Evolutionary conservation across 1,140 invertebrate species (phyloP).

Genomic region (Araneus ventricosus): DNA sequence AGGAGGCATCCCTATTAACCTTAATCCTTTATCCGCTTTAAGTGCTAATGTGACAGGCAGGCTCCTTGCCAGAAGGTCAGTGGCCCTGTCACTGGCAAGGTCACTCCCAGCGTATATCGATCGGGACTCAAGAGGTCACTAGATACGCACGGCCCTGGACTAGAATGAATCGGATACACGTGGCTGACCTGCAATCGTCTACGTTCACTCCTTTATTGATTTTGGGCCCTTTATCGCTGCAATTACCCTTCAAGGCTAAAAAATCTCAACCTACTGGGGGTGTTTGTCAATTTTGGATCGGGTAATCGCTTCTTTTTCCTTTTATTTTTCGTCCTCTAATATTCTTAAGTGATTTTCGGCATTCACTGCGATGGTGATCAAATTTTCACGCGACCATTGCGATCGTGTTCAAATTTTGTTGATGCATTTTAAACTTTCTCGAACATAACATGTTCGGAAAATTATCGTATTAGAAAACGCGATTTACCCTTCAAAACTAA

Average conservation of each 20-base stretch:
- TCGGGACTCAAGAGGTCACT: constrained; percentile 52
- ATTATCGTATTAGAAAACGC: too few relatives aligned
- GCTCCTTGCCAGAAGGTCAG: constrained; percentile 40
- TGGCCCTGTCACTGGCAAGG: constrained; percentile 38
- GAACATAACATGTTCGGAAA: too few relatives aligned
- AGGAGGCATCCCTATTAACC: too few relatives aligned
- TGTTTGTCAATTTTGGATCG: too few relatives aligned
- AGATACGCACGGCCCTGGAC: constrained; percentile 46
- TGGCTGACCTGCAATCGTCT: constrained; percentile 43
- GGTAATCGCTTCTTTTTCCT: not conserved
- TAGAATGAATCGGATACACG: constrained; percentile 40
- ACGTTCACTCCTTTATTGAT: not conserved
- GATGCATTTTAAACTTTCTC: too few relatives aligned
- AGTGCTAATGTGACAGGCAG: not conserved
- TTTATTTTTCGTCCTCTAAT: too few relatives aligned
- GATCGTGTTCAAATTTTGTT: too few relatives aligned
- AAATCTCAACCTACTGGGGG: not conserved
- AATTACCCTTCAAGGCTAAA: not conserved
- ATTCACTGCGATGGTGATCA: too few relatives aligned
- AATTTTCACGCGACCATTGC: too few relatives aligned
- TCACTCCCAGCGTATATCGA: constrained; percentile 56
- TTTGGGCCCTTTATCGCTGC: not conserved
- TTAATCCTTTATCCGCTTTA: too few relatives aligned
- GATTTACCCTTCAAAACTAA: too few relatives aligned
- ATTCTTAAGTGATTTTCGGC: too few relatives aligned